Evolutionary conservation across 2,797 vertebrate species (phyloP), one percentile per base, ranked within the genome.

Genomic region (Coreius guichenoti): DNA sequence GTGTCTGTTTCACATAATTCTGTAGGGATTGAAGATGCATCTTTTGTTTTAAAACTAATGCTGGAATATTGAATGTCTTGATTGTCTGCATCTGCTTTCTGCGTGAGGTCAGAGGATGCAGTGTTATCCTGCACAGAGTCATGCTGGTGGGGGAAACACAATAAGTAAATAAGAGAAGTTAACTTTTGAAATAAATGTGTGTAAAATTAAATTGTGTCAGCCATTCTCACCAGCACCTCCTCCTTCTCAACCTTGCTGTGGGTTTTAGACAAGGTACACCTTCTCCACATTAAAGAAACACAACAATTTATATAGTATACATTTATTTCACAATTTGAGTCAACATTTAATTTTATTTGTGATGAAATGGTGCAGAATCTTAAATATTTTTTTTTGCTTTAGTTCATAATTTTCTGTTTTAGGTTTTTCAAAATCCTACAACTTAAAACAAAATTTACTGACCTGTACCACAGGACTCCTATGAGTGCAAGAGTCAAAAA

Each of bases 11-110:
- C 26, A 67, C 21, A 16, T 51, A n/a, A 16, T 31, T 9, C 23
- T 1, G 14, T 74, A 51, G 33, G 16, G 23, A 26, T 3, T 36
- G 58, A 33, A 58, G 19, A 78, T 58, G 13, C 4, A 2, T 29
- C 19, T 51, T 70, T 76, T 43, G 17, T 29, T 54, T 68, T 69
- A 43, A 77, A 83, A 13, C 14, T 2, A 77, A 84, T 56, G 73
- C 17, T 84, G 82, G 61, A 77, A 77, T 84, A 84, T 39, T 84
- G 63, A 54, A 77, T 17, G 2, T 84, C 82, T 51, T 54, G 33
- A 77, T 69, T 54, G 14, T 75, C n/a, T 0, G 9, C 17, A 43
- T 77, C 81, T 36, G 29, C 33, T 45, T 84, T 84, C 17, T 33
- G 56, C 0, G 1, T 26, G 14, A n/a, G 43, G 17, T 84, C 47